Percentiles rank a stretch among this genome's conserved stretches.
Conservation (phyloP, 2,113 vertebrate species). For the Haemorhous mexicanus region DNA sequence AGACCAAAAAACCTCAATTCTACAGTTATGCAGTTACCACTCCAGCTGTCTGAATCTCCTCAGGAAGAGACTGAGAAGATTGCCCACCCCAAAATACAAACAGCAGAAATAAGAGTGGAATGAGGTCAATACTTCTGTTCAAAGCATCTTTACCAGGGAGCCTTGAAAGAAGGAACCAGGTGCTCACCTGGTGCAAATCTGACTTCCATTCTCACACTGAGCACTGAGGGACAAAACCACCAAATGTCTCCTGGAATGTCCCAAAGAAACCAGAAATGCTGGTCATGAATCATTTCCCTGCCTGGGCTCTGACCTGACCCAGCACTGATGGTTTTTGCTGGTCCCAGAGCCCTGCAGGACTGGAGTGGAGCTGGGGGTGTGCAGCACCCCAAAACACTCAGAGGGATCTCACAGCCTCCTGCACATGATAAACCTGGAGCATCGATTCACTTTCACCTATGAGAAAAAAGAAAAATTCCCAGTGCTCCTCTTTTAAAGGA, state of each 20-base stretch:
- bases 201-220: neutral
- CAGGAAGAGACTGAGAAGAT: neutral
- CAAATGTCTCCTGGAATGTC: neutral
- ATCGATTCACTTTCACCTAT: neutral
- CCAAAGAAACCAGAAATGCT: neutral
- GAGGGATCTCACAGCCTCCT: neutral
- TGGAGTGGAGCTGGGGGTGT: neutral
- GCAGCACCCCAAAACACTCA: neutral
- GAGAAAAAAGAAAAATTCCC: neutral
- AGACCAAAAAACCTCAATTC: neutral
- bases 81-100: neutral
- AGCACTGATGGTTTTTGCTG: neutral
- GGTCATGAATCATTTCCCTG: neutral
- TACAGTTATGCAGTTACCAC: neutral
- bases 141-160: neutral
- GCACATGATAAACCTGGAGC: neutral
- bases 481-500: neutral
- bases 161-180: neutral
- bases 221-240: neutral
- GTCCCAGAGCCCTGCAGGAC: neutral
- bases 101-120: neutral
- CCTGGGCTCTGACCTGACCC: neutral
- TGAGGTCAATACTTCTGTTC: neutral
- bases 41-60: neutral
- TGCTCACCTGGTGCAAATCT: neutral